Conservation (phyloP, 2,888 invertebrate genomes). For the Steromphala cineraria region DNA sequence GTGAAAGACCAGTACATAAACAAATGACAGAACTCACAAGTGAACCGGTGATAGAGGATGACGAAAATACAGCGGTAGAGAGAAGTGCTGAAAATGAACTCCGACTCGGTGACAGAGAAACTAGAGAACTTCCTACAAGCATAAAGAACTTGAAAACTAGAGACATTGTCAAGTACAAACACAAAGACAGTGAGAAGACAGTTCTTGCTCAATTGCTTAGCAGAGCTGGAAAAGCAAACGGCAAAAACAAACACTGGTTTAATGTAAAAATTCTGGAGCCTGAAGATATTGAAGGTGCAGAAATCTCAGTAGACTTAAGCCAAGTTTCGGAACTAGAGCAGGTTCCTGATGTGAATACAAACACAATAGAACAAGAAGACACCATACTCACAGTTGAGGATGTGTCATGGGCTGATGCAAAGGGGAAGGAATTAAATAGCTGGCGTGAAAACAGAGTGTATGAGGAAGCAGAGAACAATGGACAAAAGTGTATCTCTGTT, state of each 20-base stretch:
- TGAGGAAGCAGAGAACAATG: constrained; percentile 3
- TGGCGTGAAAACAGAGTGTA: constrained; percentile 21
- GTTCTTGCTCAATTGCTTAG: constrained; percentile 3
- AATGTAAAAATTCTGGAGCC: constrained; percentile 12
- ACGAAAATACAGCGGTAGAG: background rate
- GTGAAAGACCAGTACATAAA: too few relatives aligned
- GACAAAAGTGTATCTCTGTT: constrained; percentile 15
- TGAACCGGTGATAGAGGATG: background rate
- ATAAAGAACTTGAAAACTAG: background rate
- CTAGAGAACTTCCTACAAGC: background rate
- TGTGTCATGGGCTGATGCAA: constrained; percentile 7
- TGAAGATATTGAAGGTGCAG: background rate
- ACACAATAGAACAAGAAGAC: background rate
- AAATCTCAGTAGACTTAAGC: constrained; percentile 2
- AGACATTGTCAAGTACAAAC: background rate
- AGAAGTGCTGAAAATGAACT: background rate
- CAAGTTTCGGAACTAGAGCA: background rate
- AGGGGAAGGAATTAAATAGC: constrained; percentile 9
- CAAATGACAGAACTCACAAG: too few relatives aligned
- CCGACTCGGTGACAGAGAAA: background rate
- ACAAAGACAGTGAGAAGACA: background rate
- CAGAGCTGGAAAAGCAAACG: constrained; percentile 19
- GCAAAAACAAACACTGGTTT: constrained; percentile 19
- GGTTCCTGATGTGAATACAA: background rate
- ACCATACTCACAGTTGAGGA: background rate